Conservation (phyloP, 2,797 vertebrate genomes). For the Notolabrus celidotus region DNA sequence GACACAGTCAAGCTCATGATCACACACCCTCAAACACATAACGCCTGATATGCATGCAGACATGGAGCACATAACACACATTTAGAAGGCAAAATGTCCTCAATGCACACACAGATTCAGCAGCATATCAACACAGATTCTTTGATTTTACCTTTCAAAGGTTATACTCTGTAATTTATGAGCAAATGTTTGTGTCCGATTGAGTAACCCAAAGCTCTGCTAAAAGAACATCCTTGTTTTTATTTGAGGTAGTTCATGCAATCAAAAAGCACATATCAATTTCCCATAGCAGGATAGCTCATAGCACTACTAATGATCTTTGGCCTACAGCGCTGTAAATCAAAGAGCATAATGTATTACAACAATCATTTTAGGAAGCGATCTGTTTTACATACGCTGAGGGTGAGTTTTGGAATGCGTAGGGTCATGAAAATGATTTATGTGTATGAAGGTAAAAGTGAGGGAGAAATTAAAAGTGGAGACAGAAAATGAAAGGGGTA, state of each 20-base stretch:
- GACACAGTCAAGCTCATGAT: constrained; percentile 74
- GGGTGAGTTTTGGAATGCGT: constrained; percentile 57
- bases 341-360: constrained; percentile 73
- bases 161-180: constrained; percentile 13
- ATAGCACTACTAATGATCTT: constrained; percentile 69
- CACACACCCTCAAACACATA: constrained; percentile 43
- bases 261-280: constrained; percentile 54
- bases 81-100: constrained; percentile 17
- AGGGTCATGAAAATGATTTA: constrained; percentile 71
- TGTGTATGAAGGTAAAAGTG: constrained; percentile 46
- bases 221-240: constrained; percentile 37
- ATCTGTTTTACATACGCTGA: constrained; percentile 72
- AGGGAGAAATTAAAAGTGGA: constrained; percentile 51
- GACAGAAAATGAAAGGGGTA: constrained; percentile 39
- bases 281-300: constrained; percentile 53
- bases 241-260: constrained; percentile 47
- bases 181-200: constrained; percentile 15
- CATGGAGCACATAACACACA: constrained; percentile 31
- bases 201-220: constrained; percentile 23
- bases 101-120: constrained; percentile 3
- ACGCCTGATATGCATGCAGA: constrained; percentile 31
- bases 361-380: constrained; percentile 68
- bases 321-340: constrained; percentile 64
- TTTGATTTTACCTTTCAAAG: constrained; percentile 13
- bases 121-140: not conserved